These are phyloP conservation scores for Synanthedon formicaeformis DNA, from an alignment of 2,888 invertebrate genomes.

Conservation along the genomic window DNA sequence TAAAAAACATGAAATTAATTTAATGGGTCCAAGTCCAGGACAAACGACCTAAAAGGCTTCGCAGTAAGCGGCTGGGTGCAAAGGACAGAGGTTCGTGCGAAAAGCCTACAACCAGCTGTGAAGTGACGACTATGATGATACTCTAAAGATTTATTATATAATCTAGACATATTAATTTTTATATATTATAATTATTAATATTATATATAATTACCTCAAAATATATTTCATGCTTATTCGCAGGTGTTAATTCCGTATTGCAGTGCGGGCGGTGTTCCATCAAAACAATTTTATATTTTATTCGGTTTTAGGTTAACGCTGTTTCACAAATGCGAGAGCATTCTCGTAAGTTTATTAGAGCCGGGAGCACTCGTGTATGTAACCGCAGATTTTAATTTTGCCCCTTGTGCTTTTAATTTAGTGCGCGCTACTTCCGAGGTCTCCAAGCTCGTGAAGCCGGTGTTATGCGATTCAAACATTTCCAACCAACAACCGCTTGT, in stretches of 20 bases:
- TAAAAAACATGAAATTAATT: too few relatives aligned
- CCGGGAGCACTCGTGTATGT: conserved; percentile 28
- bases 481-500: not conserved
- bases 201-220: too few relatives aligned
- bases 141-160: too few relatives aligned
- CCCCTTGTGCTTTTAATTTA: conserved; percentile 40
- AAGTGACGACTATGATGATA: too few relatives aligned
- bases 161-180: too few relatives aligned
- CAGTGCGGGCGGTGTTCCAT: not conserved
- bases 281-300: not conserved
- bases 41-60: too few relatives aligned
- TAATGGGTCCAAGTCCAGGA: too few relatives aligned
- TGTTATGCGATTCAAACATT: not conserved
- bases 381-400: conserved; percentile 50
- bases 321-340: conserved; percentile 3
- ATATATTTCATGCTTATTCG: too few relatives aligned
- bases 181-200: too few relatives aligned
- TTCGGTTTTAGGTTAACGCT: not conserved
- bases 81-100: too few relatives aligned
- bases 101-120: too few relatives aligned
- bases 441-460: conserved; percentile 1
- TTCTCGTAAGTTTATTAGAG: conserved; percentile 42
- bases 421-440: conserved; percentile 24
- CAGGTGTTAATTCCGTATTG: not conserved
- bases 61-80: too few relatives aligned